phyloP scores from a whole-genome alignment of 2,113 vertebrate species.

The Urocynchramus pylzowi region DNA sequence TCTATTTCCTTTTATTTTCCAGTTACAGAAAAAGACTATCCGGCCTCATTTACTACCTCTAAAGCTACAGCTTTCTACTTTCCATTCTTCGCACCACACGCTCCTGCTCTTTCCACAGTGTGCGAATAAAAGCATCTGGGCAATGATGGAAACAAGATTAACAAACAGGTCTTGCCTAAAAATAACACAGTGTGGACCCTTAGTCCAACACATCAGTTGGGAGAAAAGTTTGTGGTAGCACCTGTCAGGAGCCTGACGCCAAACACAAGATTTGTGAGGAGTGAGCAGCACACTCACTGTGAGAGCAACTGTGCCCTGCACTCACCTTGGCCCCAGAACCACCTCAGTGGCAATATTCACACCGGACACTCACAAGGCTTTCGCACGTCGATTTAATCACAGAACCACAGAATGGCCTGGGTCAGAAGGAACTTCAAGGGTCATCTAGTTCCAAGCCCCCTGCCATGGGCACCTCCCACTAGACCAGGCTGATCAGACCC shows the following conservation, averaged over 20 bases:
- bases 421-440: neutral
- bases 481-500: rapidly evolving
- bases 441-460: neutral
- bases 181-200: neutral
- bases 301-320: rapidly evolving
- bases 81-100: rapidly evolving
- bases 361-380: rapidly evolving
- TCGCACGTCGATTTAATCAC: neutral
- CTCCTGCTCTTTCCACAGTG: neutral
- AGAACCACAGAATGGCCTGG: rapidly evolving
- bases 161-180: neutral
- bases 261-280: rapidly evolving
- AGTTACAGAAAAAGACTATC: neutral
- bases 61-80: neutral
- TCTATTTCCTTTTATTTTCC: neutral
- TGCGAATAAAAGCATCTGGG: neutral
- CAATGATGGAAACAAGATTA: neutral
- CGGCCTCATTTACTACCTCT: neutral
- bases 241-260: no score
- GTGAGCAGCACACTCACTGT: rapidly evolving
- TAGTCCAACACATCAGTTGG: rapidly evolving
- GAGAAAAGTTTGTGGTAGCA: neutral
- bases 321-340: neutral
- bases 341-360: rapidly evolving
- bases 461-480: neutral